These are phyloP conservation scores for Trilocha varians DNA, from an alignment of 2,888 invertebrate genomes.

Conservation along the genomic window DNA sequence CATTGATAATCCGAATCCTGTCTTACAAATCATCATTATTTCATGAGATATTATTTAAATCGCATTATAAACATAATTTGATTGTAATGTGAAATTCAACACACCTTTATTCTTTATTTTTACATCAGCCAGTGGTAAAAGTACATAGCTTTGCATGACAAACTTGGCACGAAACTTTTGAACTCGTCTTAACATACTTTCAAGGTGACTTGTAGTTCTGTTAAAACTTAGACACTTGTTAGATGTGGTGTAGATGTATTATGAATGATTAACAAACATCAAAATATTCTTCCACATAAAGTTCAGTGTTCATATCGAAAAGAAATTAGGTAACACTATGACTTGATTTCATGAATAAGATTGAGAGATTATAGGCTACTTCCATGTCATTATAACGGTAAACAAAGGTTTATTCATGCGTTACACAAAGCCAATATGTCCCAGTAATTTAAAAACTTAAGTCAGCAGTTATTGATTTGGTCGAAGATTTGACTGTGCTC, in stretches of 20 bases:
- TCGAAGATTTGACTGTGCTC: conserved; percentile 31
- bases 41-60: not conserved
- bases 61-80: not conserved
- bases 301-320: not conserved
- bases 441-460: conserved; percentile 1
- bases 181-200: conserved; percentile 16
- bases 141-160: conserved; percentile 5
- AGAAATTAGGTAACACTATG: not conserved
- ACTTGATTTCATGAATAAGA: no score
- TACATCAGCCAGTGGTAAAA: conserved; percentile 6
- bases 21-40: not conserved
- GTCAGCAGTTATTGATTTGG: conserved; percentile 23
- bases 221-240: conserved; percentile 1
- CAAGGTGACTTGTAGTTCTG: conserved; percentile 21
- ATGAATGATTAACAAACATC: not conserved
- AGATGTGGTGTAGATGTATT: not conserved
- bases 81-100: conserved; percentile 14
- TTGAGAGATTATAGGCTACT: not conserved
- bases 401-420: not conserved
- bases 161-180: conserved; percentile 6
- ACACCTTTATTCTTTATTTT: conserved; percentile 6
- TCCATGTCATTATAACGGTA: not conserved
- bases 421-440: not conserved
- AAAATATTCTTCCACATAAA: not conserved
- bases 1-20: not conserved